Conservation (phyloP, 2,888 invertebrate species). For the Cybosia mesomella region DNA sequence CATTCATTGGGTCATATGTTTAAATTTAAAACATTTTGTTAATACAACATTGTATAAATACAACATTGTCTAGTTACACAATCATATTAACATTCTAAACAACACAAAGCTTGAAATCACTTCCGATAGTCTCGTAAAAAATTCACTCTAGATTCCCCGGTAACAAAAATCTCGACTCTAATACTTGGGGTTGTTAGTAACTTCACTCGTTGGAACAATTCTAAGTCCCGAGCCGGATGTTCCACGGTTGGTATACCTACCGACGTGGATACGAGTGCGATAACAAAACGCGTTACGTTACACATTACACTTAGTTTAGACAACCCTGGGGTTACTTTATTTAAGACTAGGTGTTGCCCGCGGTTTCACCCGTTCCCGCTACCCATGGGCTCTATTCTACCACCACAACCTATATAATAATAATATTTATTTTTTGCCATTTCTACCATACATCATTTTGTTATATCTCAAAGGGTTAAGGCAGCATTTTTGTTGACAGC, state of each 20-base stretch:
- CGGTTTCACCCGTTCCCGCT: too few species aligned
- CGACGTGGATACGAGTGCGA: constrained; percentile 3
- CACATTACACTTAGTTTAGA: not conserved
- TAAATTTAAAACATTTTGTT: too few species aligned
- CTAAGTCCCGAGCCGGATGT: constrained; percentile 27
- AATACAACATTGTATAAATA: too few species aligned
- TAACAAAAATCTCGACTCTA: constrained; percentile 32
- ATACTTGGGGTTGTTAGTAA: constrained; percentile 37
- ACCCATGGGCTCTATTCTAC: too few species aligned
- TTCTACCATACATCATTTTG: too few species aligned
- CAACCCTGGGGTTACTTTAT: not conserved
- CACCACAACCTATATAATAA: too few species aligned
- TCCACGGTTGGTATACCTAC: constrained; percentile 6
- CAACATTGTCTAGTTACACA: too few species aligned
- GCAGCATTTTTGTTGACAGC: too few species aligned
- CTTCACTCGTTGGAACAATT: constrained; percentile 44
- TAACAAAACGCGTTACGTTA: constrained; percentile 12
- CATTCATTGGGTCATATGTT: too few species aligned
- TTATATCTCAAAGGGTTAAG: too few species aligned
- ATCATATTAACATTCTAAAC: not conserved
- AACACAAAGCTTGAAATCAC: not conserved
- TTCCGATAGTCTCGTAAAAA: not conserved
- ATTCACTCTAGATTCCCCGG: constrained; percentile 1
- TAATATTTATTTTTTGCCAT: too few species aligned
- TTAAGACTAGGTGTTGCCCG: too few species aligned